These are phyloP conservation scores for Sebastes fasciatus DNA, from an alignment of 2,113 vertebrate genomes.

Conservation along the genomic window DNA sequence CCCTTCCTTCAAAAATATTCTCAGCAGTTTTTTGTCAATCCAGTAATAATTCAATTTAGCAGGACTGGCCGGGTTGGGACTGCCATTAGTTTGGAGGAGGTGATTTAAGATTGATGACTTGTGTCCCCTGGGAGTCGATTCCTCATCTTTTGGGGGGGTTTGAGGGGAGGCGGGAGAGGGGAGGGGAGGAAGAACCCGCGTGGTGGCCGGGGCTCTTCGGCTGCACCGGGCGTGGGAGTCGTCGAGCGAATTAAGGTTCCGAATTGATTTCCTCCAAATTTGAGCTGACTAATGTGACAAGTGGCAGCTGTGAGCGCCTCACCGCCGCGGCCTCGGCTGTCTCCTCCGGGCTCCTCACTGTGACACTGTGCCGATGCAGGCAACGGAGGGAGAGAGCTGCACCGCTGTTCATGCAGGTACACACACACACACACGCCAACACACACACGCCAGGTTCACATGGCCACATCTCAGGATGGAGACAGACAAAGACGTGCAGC, in stretches of 20 bases:
- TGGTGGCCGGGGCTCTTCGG: slow-evolving; percentile 74
- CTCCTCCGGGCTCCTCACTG: slow-evolving; percentile 86
- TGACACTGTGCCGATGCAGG: slow-evolving; percentile 80
- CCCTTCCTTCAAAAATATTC: slow-evolving; percentile 79
- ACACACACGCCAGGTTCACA: slow-evolving; percentile 55
- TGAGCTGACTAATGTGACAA: slow-evolving; percentile 87
- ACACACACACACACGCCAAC: slow-evolving; percentile 46
- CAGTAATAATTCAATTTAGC: slow-evolving; percentile 87
- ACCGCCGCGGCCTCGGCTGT: slow-evolving; percentile 78
- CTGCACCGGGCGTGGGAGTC: slow-evolving; percentile 82
- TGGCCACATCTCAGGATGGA: slow-evolving; percentile 66
- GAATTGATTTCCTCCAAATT: slow-evolving; percentile 88
- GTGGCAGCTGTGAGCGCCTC: slow-evolving; percentile 85
- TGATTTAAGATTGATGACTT: slow-evolving; percentile 89
- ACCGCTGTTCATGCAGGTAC: slow-evolving; percentile 58
- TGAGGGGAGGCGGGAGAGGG: slow-evolving; percentile 12
- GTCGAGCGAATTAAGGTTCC: slow-evolving; percentile 85
- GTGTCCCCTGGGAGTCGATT: slow-evolving; percentile 82
- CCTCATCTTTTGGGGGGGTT: slow-evolving; percentile 58
- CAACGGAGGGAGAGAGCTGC: slow-evolving; percentile 65
- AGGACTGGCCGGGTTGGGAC: slow-evolving; percentile 76
- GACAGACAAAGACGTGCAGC: slow-evolving; percentile 71
- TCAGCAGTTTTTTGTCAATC: slow-evolving; percentile 84
- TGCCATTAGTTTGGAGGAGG: slow-evolving; percentile 85
- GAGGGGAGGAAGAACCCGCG: slow-evolving; percentile 2